Evolutionary conservation across 2,888 invertebrate genomes (phyloP).

Genomic region (Oscheius myriophilus): DNA sequence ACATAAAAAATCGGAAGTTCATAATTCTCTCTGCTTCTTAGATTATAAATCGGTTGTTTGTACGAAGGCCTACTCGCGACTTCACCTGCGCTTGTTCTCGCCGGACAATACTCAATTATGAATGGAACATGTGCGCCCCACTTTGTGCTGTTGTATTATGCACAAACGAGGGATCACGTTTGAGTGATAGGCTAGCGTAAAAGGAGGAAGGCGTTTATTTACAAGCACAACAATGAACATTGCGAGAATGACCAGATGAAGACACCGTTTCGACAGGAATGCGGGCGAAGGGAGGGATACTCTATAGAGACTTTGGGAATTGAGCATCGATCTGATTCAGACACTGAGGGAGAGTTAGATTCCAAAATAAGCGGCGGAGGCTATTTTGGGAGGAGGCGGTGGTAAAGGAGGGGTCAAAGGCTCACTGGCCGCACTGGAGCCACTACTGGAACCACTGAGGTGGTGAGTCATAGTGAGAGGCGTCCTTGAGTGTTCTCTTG

Average conservation of each 20-base stretch:
- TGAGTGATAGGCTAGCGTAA: background rate
- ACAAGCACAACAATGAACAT: slow-evolving; percentile 4
- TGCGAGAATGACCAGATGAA: slow-evolving; percentile 18
- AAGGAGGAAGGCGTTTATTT: slow-evolving; percentile 4
- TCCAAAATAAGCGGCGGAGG: slow-evolving; percentile 49
- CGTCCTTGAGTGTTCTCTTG: slow-evolving; percentile 61
- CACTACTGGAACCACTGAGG: slow-evolving; percentile 41
- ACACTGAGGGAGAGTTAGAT: slow-evolving; percentile 31
- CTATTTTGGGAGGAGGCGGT: slow-evolving; percentile 46
- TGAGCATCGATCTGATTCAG: slow-evolving; percentile 1
- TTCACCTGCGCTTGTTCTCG: background rate
- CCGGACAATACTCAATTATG: slow-evolving; percentile 31
- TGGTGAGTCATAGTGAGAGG: slow-evolving; percentile 58
- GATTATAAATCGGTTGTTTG: no score
- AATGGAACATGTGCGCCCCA: slow-evolving; percentile 23
- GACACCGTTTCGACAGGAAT: slow-evolving; percentile 29
- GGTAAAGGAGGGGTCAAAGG: slow-evolving; percentile 50
- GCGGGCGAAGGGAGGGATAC: slow-evolving; percentile 5
- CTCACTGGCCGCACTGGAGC: slow-evolving; percentile 27
- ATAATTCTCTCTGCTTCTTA: no score
- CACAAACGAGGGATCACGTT: background rate
- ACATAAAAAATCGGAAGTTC: no score
- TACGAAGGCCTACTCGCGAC: background rate
- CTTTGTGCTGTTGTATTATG: slow-evolving; percentile 22
- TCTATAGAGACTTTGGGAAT: no score